Conservation (phyloP, 2,113 vertebrate genomes). For the Protobothrops flavoviridis region DNA sequence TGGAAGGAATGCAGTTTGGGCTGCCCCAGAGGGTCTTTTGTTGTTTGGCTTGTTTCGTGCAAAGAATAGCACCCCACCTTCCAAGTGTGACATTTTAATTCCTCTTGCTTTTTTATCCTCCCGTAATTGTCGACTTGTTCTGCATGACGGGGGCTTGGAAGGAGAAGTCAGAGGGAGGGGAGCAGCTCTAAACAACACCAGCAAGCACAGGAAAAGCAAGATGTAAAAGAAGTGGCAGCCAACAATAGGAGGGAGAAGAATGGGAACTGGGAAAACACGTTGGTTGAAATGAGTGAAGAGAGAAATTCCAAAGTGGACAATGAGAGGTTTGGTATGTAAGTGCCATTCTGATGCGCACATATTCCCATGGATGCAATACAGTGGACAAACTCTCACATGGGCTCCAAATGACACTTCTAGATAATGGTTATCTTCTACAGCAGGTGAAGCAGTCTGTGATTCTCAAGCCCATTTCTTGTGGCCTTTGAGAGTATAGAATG, state of each 20-base stretch:
- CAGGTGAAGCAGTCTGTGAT: neutral
- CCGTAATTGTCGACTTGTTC: neutral
- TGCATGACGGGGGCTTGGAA: accelerated
- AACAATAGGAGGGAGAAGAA: neutral
- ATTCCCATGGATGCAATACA: neutral
- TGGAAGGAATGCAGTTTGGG: neutral
- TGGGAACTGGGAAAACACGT: neutral
- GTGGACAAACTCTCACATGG: neutral
- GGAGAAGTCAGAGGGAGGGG: conserved; percentile 3
- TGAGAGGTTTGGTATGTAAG: too few species aligned
- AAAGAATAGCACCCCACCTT: conserved; percentile 32
- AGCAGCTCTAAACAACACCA: neutral
- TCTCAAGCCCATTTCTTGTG: neutral
- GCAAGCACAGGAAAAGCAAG: neutral
- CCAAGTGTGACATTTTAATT: conserved; percentile 11
- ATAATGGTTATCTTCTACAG: neutral
- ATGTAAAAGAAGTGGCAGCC: neutral
- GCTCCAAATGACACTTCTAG: neutral
- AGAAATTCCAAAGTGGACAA: too few species aligned
- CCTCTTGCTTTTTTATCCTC: neutral
- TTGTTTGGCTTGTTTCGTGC: neutral
- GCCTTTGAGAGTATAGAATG: neutral
- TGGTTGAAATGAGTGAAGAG: neutral
- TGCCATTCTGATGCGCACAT: neutral
- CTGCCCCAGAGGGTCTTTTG: neutral